Percentiles rank a stretch among this genome's conserved stretches.
Evolutionary conservation across 2,797 vertebrate genomes (phyloP).

Genomic region (Clarias laeviceps): DNA sequence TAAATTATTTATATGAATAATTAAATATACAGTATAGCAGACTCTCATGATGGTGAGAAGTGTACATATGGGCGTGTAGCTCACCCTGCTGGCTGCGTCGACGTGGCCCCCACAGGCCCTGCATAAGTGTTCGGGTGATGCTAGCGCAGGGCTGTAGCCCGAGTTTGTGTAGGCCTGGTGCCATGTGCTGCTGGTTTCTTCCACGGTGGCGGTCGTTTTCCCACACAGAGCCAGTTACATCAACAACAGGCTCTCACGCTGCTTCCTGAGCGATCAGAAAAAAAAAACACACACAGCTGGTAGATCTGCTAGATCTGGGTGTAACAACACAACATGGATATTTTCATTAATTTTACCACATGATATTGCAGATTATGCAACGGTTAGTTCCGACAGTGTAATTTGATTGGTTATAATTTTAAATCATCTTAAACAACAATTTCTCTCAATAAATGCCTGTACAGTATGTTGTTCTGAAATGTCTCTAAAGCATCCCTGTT

Average conservation of each 20-base stretch:
- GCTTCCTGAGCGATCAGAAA: constrained; percentile 44
- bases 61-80: background rate
- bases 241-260: constrained; percentile 80
- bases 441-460: no score
- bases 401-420: no score
- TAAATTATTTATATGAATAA: background rate
- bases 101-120: constrained; percentile 77
- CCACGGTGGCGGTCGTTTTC: constrained; percentile 80
- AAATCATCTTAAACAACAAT: no score
- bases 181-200: constrained; percentile 66
- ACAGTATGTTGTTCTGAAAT: no score
- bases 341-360: background rate
- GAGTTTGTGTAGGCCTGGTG: constrained; percentile 81
- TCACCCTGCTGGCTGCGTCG: constrained; percentile 74
- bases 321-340: background rate
- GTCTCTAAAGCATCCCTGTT: no score
- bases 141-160: constrained; percentile 78
- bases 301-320: background rate
- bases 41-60: background rate
- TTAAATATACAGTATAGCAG: background rate
- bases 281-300: background rate
- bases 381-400: no score
- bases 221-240: constrained; percentile 80
- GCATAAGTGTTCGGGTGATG: constrained; percentile 75
- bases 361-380: background rate